Evolutionary conservation across 2,797 vertebrate genomes (phyloP), one percentile per base, ranked within the genome.

Genomic region (Chelmon rostratus): DNA sequence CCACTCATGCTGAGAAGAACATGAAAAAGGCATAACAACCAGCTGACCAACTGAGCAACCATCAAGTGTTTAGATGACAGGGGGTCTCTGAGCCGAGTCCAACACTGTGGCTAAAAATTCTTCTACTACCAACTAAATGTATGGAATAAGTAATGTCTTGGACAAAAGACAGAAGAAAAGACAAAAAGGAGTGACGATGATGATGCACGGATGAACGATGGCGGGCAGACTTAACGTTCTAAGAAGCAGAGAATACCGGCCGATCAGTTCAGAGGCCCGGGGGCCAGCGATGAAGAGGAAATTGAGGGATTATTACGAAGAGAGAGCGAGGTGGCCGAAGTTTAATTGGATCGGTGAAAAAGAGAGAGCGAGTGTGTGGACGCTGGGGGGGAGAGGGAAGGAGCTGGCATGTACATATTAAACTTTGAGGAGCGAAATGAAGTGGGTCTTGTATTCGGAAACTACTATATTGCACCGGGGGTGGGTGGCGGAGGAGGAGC

Each of bases 381-480:
- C 4, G 47, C 37, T 25, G 54, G 68, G 68, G 66, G 56, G 52
- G n/a, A 68, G 28, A 46, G 44, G 42, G 13, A 47, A 38, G 59
- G 68, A 78, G 83, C 62, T 81, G 74, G 57, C 64, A 73, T 87
- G 80, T 82, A 59, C 75, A 88, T 81, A 89, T 89, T 90, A 76
- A 85, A 90, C 63, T 89, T 68, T 83, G 64, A 89, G 72, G 35
- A 73, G 67, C 64, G 62, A 84, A 90, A 88, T 87, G 54, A 91
- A 88, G 84, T 73, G 82, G 82, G 57, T 66, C 57, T 67, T 38
- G 70, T 75, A 49, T 38, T 66, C 81, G 66, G 76, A 82, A 83
- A 80, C 53, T 42, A 65, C 73, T 38, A 18, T 28, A 53, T 21
- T 50, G 67, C 65, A 87, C 64, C 76, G 13, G 2, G 62, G 53